Percentiles rank a stretch among this genome's conserved stretches.
Evolutionary conservation across 1,140 invertebrate genomes (phyloP).

Genomic region (Bombus breviceps): DNA sequence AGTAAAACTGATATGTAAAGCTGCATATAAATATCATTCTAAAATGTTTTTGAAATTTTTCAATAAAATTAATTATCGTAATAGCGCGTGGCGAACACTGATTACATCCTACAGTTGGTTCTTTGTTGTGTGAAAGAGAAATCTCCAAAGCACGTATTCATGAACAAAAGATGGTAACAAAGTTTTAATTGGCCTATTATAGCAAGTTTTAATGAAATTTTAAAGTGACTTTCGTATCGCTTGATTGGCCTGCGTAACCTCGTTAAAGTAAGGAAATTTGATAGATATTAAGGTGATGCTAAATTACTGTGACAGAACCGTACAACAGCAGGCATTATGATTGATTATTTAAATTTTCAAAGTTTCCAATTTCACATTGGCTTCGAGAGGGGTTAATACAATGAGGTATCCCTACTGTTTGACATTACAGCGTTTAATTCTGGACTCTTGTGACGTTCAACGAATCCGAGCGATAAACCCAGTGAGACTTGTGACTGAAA

Average conservation of each 20-base stretch:
- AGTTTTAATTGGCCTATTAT: slow-evolving; percentile 51
- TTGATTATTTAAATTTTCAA: not conserved
- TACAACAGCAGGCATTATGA: not conserved
- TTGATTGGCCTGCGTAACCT: slow-evolving; percentile 19
- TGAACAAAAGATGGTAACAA: slow-evolving; percentile 35
- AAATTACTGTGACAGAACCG: no score
- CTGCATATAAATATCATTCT: not conserved
- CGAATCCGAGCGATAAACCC: slow-evolving; percentile 7
- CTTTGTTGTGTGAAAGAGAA: not conserved
- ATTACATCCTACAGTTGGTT: not conserved
- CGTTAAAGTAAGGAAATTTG: slow-evolving; percentile 14
- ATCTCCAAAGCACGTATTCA: slow-evolving; percentile 22
- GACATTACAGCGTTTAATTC: not conserved
- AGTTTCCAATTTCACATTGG: not conserved
- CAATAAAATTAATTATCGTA: not conserved
- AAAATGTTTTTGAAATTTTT: not conserved
- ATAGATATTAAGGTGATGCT: not conserved
- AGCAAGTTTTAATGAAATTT: slow-evolving; percentile 44
- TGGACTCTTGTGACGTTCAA: not conserved
- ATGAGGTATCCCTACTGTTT: not conserved
- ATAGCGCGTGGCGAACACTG: not conserved
- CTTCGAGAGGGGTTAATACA: not conserved
- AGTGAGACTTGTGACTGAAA: slow-evolving; percentile 7
- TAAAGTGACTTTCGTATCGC: slow-evolving; percentile 39
- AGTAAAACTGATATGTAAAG: not conserved